phyloP scores from a whole-genome alignment of 2,888 invertebrate species.

The Zele albiditarsus region DNA sequence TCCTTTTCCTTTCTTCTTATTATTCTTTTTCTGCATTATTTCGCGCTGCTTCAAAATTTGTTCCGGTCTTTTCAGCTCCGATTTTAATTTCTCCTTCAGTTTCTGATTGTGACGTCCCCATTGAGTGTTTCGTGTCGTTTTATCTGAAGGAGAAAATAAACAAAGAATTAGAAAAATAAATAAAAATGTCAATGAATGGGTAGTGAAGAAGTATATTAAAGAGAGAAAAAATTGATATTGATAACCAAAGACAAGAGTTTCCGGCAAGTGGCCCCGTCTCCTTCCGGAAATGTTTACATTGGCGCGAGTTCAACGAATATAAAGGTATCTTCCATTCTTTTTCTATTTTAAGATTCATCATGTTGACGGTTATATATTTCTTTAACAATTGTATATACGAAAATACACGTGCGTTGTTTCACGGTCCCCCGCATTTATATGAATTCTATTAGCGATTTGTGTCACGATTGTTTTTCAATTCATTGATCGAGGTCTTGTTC shows the following conservation, averaged over 20 bases:
- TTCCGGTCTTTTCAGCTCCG: constrained; percentile 79
- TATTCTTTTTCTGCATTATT: constrained; percentile 74
- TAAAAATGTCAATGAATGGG: constrained; percentile 50
- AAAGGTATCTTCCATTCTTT: constrained; percentile 34
- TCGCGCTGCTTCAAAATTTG: constrained; percentile 85
- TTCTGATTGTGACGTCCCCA: constrained; percentile 89
- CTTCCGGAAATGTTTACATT: constrained; percentile 45
- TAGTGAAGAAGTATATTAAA: constrained; percentile 39
- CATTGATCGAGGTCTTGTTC: not conserved
- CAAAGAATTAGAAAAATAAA: constrained; percentile 21
- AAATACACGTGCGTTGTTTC: not conserved
- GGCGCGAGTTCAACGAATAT: constrained; percentile 42
- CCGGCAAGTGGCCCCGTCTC: constrained; percentile 25
- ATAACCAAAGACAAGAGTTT: constrained; percentile 27
- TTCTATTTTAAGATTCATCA: constrained; percentile 39
- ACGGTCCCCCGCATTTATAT: not conserved
- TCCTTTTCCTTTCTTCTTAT: constrained; percentile 74
- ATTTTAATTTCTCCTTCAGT: constrained; percentile 76
- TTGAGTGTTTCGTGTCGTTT: constrained; percentile 78
- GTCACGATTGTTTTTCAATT: constrained; percentile 11
- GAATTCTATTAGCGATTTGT: constrained; percentile 5
- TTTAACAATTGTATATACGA: constrained; percentile 5
- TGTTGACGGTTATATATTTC: constrained; percentile 22
- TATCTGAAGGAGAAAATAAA: constrained; percentile 56
- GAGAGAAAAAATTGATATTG: constrained; percentile 22